These are phyloP conservation scores for Druon quercuslanigerum DNA, from an alignment of 1,140 invertebrate species.

Conservation along the genomic window DNA sequence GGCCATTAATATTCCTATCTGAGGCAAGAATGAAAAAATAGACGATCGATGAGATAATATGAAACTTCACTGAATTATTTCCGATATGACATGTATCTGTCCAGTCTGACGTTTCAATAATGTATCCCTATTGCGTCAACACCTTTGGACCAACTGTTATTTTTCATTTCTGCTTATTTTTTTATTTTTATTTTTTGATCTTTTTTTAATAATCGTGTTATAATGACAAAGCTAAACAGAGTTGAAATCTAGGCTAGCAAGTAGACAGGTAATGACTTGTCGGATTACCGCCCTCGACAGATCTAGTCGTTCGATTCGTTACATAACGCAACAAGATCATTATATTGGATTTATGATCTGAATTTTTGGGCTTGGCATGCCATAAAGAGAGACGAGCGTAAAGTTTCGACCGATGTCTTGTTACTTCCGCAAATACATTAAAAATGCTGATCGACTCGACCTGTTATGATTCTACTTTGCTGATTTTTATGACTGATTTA, in stretches of 20 bases:
- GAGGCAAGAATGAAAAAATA: slow-evolving; percentile 2
- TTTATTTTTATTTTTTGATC: not conserved
- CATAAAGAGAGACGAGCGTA: slow-evolving; percentile 46
- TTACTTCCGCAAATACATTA: slow-evolving; percentile 44
- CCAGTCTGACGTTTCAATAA: not conserved
- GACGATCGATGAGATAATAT: not conserved
- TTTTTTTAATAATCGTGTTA: not conserved
- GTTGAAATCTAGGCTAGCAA: slow-evolving; percentile 45
- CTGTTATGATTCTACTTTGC: slow-evolving; percentile 40
- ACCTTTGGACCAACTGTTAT: not conserved
- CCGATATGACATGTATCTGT: slow-evolving; percentile 7
- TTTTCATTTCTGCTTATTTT: not conserved
- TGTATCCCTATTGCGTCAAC: slow-evolving; percentile 8
- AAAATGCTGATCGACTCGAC: too few relatives aligned
- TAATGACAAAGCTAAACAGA: not conserved
- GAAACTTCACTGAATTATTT: slow-evolving; percentile 16
- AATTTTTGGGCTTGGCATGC: slow-evolving; percentile 54
- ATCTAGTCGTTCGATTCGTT: slow-evolving; percentile 47
- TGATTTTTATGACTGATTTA: slow-evolving; percentile 38
- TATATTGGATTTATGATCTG: slow-evolving; percentile 51
- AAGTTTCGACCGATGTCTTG: slow-evolving; percentile 44
- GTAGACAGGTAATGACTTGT: slow-evolving; percentile 50
- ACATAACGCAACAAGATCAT: slow-evolving; percentile 48
- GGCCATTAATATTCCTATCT: slow-evolving; percentile 4
- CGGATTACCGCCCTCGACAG: slow-evolving; percentile 32